Evolutionary conservation across 2,113 vertebrate genomes (phyloP).

Genomic region (Gallinago paraguaiae): DNA sequence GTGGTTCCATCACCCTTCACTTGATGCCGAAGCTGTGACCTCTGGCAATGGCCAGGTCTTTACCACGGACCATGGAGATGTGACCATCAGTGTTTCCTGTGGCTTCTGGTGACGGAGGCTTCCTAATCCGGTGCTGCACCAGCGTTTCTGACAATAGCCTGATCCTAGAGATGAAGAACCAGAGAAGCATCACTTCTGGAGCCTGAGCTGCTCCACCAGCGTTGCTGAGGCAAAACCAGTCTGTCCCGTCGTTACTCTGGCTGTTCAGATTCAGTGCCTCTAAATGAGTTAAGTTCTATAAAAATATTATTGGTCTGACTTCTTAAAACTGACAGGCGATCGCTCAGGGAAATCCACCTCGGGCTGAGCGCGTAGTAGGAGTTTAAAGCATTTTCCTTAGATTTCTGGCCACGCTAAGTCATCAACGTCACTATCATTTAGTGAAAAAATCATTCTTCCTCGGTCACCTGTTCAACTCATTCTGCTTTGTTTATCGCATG

Average conservation of each 20-base stretch:
- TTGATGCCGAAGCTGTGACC: background rate
- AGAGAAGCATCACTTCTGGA: background rate
- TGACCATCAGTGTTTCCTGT: accelerated
- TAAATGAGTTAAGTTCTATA: background rate
- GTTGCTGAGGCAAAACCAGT: no score
- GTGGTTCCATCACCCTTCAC: background rate
- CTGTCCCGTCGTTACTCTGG: background rate
- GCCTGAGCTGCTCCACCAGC: background rate
- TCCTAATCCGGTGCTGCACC: background rate
- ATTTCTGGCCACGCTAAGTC: background rate
- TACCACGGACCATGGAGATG: accelerated
- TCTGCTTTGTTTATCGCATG: background rate
- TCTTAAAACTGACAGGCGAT: background rate
- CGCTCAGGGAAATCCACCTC: background rate
- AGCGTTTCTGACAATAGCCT: background rate
- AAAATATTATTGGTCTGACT: background rate
- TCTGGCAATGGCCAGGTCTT: background rate
- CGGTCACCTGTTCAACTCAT: background rate
- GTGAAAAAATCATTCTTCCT: background rate
- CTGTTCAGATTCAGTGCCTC: no score
- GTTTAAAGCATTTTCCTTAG: background rate
- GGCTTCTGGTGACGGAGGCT: background rate
- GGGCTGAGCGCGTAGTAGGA: background rate
- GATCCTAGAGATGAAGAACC: background rate
- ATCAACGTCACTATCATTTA: background rate